Base-by-base conservation (phyloP, 1,140 invertebrate species). In the Dendroctonus ponderosae region DNA sequence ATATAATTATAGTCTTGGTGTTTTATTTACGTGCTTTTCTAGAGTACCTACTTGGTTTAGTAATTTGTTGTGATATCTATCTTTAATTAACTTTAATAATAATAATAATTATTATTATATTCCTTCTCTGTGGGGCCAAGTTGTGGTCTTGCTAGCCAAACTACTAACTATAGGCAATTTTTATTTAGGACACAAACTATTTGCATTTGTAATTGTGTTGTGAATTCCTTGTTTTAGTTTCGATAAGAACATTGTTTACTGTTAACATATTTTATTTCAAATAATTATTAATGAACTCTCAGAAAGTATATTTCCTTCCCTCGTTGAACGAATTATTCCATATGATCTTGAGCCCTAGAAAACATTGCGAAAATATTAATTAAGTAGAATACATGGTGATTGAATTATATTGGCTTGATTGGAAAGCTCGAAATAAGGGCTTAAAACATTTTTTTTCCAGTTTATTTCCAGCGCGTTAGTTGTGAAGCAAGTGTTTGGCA, bases 271-370 rank as follows among this genome's bases (percentile, higher is more conserved):
- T 63, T 63, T 63, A 63, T 63, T 63, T 63, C 7, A 48, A 58
- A 51, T 51, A 58, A 54, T 38, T 63, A 63, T 62, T 42, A 52
- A 42, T 51, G 14, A 51, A 62, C 52, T 62, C 7, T 40, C 5
- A 9, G 6, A 46, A 11, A 5, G 41, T 62, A 51, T 11, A 37
- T 14, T 65, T 56, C 8, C 49, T 12, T 56, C 57, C 51, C 14
- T 46, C 8, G 48, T 15, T 41, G 9, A 15, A 7, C 26, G 6
- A 51, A 39, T 65, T 61, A 73, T 40, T 73, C 73, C 67, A 72
- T 67, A 39, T 69, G 59, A 50, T 77, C 75, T 65, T 75, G 75
- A 48, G 75, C 72, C 62, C 75, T 77, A 62, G 66, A 76, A 76
- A 63, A 26, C 26, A 26, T 2, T 26, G 26, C 3, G 26, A 26